These are phyloP conservation scores for Silurus lanzhouensis DNA, from an alignment of 2,797 vertebrate species.

Conservation along the genomic window DNA sequence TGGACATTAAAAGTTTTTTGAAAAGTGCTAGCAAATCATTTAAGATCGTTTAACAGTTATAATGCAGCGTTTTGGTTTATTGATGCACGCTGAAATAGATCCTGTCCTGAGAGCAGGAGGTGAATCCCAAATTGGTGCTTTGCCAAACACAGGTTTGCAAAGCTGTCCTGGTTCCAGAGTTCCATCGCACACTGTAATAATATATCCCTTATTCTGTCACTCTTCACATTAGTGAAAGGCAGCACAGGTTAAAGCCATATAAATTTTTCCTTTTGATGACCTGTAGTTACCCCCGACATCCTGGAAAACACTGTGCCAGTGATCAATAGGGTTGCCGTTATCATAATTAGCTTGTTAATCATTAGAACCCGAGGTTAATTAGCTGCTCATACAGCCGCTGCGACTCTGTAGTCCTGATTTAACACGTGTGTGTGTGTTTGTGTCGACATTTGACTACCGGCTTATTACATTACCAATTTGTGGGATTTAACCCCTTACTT, in stretches of 20 bases:
- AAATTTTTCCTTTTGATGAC: background rate
- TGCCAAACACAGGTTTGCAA: background rate
- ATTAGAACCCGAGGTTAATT: slow-evolving; percentile 42
- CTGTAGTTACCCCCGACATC: background rate
- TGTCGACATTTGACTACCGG: background rate
- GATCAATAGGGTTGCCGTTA: slow-evolving; percentile 16
- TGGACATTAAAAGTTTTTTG: too few species aligned
- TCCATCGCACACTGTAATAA: background rate
- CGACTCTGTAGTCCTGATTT: slow-evolving; percentile 32
- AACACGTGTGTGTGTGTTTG: slow-evolving; percentile 5
- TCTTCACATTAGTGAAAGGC: background rate
- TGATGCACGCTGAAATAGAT: background rate
- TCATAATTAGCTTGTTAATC: slow-evolving; percentile 45
- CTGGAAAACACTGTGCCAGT: slow-evolving; percentile 1
- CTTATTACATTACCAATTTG: background rate
- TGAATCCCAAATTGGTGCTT: background rate
- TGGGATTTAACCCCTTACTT: background rate
- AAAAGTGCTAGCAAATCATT: background rate
- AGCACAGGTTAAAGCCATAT: background rate
- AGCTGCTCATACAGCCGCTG: slow-evolving; percentile 20
- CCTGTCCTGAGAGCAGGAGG: background rate
- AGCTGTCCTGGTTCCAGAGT: background rate
- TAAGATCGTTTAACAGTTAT: background rate
- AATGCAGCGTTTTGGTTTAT: background rate
- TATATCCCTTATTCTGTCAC: background rate